Evolutionary conservation across 2,113 vertebrate species (phyloP), one percentile per base, ranked within the genome.

Genomic region (Channa maculata): DNA sequence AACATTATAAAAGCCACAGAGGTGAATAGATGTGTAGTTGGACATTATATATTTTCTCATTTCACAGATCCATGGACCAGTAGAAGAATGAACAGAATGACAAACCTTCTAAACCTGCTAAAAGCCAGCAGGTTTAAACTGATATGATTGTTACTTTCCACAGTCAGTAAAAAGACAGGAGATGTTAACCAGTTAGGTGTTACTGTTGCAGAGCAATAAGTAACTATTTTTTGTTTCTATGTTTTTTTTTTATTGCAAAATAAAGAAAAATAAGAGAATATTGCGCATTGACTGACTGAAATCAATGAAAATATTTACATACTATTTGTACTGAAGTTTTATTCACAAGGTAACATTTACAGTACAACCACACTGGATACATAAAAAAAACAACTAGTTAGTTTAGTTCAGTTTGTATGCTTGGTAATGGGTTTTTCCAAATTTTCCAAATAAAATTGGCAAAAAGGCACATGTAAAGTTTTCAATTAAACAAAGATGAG

Each of bases 51-150:
- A 73, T 57, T 62, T 14, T 84, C 2, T 71, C n/a, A 24, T 24
- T 80, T 88, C 37, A 65, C 80, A 92, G 91, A 88, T 92, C 49
- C 88, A 91, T 4, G 83, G 86, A 9, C 76, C 88, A 33, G 71
- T 91, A 43, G 85, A 89, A 4, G 89, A 87, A 71, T 90, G 60
- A 89, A 41, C 39, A 64, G 54, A 69, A 10, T 12, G n/a, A 7
- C 0, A 39, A 49, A 39, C 13, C 3, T 3, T 38, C 13, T 24
- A 24, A 24, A 24, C 24, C 46, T 41, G 64, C 11, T 15, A 9
- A 14, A 9, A 46, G 24, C 5, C 3, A n/a, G 6, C 24, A 49
- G 10, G 11, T 0, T 41, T 41, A 41, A 41, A 41, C 39, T 34
- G 6, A 7, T 52, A 49, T 68, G 13, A 7, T 58, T n/a, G 7